Conservation (phyloP, 2,113 vertebrate species). For the Drymodes brunneopygia region DNA sequence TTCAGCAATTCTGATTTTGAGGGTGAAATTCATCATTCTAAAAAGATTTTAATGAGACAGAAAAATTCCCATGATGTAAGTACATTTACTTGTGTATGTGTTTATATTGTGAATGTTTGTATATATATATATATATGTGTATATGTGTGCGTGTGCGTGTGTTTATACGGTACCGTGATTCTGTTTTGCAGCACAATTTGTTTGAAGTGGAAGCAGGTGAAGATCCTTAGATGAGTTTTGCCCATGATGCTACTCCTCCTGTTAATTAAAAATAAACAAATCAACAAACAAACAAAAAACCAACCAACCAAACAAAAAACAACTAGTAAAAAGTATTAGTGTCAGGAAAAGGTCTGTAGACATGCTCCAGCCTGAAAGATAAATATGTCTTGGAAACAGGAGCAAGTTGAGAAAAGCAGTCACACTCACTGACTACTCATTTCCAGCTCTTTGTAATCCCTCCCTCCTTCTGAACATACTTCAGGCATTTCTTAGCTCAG, state of each 20-base stretch:
- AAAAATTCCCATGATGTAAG: not conserved
- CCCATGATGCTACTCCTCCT: not conserved
- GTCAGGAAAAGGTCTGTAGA: not conserved
- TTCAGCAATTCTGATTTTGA: not conserved
- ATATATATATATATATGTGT: accelerated
- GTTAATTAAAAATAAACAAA: not conserved
- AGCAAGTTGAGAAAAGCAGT: not conserved
- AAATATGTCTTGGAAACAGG: not conserved
- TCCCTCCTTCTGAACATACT: not conserved
- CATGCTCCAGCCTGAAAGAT: not conserved
- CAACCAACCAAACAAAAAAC: not conserved
- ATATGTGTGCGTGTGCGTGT: not conserved
- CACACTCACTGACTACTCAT: not conserved
- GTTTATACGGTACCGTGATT: not conserved
- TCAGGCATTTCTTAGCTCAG: not conserved
- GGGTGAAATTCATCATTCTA: not conserved
- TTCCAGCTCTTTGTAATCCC: not conserved
- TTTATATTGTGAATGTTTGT: not conserved
- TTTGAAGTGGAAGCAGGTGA: conserved; percentile 28
- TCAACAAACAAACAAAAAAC: not conserved
- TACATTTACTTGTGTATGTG: not conserved
- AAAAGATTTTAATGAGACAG: not conserved
- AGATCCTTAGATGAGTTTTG: not conserved
- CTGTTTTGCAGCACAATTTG: not conserved
- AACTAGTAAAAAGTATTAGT: not conserved